phyloP scores from a whole-genome alignment of 1,140 invertebrate genomes.

The Drosophila paulistorum region DNA sequence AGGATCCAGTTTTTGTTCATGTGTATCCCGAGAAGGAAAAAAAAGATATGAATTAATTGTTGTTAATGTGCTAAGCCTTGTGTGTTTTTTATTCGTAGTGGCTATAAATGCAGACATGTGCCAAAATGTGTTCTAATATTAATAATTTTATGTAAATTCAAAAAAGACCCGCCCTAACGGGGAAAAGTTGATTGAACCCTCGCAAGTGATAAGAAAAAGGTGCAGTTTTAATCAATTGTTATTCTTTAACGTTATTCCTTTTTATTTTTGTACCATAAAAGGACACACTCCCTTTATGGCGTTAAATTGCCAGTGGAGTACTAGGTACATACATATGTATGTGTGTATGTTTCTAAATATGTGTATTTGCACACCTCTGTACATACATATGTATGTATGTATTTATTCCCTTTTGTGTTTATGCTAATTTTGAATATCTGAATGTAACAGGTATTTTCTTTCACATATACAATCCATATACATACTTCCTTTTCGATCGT shows the following conservation, averaged over 20 bases:
- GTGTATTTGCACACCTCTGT: neutral
- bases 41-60: neutral
- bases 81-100: neutral
- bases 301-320: neutral
- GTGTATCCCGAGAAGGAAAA: neutral
- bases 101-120: neutral
- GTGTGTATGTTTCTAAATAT: neutral
- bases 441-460: slow-evolving; percentile 4
- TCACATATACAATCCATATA: neutral
- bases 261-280: neutral
- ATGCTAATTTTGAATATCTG: neutral
- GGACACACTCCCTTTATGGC: neutral
- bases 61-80: neutral
- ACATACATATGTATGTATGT: neutral
- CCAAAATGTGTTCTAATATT: slow-evolving; percentile 1
- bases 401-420: neutral
- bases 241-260: neutral
- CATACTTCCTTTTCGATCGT: neutral
- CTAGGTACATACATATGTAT: neutral
- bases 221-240: slow-evolving; percentile 5
- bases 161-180: slow-evolving; percentile 13
- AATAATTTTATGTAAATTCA: slow-evolving; percentile 11
- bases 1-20: slow-evolving; percentile 2
- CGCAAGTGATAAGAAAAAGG: slow-evolving; percentile 12
- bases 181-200: slow-evolving; percentile 11